phyloP scores from a whole-genome alignment of 2,113 vertebrate species.

The Limanda limanda region DNA sequence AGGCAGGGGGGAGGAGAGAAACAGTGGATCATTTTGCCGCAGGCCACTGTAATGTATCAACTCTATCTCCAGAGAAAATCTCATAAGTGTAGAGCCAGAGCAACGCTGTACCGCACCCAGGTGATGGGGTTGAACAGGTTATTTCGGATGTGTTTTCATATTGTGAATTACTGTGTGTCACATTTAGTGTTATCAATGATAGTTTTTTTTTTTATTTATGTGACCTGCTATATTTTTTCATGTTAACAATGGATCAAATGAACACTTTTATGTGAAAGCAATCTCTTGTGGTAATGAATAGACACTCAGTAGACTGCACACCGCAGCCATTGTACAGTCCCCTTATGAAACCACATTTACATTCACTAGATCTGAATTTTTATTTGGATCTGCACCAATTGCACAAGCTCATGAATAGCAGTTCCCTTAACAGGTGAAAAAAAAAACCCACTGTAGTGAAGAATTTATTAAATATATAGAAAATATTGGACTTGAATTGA shows the following conservation, averaged over 20 bases:
- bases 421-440: not conserved
- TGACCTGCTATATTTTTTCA: not conserved
- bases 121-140: constrained; percentile 2
- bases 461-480: not conserved
- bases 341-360: too few species aligned
- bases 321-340: too few species aligned
- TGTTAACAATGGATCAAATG: not conserved
- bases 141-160: constrained; percentile 13
- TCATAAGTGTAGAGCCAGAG: constrained; percentile 32
- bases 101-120: not conserved
- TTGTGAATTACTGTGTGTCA: constrained; percentile 17
- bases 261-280: not conserved
- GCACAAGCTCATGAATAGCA: not conserved
- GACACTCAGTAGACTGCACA: not conserved
- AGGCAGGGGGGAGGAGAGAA: constrained; percentile 19
- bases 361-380: too few species aligned
- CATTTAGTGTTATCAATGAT: constrained; percentile 31
- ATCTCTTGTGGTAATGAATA: not conserved
- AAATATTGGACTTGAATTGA: not conserved
- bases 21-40: constrained; percentile 20
- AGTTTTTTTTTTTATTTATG: constrained; percentile 20
- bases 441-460: too few species aligned
- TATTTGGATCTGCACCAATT: too few species aligned
- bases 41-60: constrained; percentile 38
- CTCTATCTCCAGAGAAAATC: constrained; percentile 44